phyloP scores from a whole-genome alignment of 2,888 invertebrate species.

The Synergus umbraculus region DNA sequence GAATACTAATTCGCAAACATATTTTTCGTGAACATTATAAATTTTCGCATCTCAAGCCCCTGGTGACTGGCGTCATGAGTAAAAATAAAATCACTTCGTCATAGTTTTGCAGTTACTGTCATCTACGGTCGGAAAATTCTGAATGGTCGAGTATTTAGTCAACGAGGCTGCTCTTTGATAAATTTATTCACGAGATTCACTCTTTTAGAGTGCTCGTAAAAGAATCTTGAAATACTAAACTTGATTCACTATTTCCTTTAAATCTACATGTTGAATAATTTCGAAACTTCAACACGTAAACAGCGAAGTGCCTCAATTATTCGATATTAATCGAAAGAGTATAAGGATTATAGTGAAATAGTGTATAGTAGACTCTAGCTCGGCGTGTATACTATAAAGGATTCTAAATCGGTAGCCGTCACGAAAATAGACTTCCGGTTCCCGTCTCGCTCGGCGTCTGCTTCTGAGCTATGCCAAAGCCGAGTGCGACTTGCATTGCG shows the following conservation, averaged over 20 bases:
- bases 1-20: neutral
- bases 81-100: constrained; percentile 23
- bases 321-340: constrained; percentile 1
- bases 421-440: constrained; percentile 78
- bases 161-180: constrained; percentile 2
- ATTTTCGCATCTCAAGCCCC: neutral
- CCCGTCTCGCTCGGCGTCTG: constrained; percentile 76
- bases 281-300: too few species aligned
- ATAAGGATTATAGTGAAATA: constrained; percentile 1
- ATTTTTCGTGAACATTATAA: constrained; percentile 4
- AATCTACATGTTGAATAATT: too few species aligned
- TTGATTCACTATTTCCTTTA: neutral
- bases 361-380: constrained; percentile 51
- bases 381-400: constrained; percentile 74
- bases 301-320: neutral
- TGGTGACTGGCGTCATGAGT: constrained; percentile 2
- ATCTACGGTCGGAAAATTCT: constrained; percentile 7
- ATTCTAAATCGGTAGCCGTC: constrained; percentile 74
- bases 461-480: constrained; percentile 72
- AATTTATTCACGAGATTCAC: neutral
- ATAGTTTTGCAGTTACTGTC: constrained; percentile 32
- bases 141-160: constrained; percentile 15
- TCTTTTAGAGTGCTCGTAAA: neutral
- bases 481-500: constrained; percentile 50
- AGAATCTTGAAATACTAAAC: neutral